Conservation (phyloP, 1,140 invertebrate genomes). For the Branchinecta lynchi region DNA sequence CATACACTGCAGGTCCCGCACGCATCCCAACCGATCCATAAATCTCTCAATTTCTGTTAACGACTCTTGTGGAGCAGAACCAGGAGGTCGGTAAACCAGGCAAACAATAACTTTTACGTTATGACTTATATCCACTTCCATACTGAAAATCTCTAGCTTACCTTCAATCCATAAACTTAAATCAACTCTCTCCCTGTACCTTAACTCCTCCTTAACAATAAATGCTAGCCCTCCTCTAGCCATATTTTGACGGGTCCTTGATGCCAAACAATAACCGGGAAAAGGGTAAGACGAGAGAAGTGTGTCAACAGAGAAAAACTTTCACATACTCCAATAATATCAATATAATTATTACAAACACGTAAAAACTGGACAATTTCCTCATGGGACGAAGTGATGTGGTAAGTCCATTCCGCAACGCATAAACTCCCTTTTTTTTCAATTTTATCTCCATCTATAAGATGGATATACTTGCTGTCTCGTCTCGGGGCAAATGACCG, state of each 20-base stretch:
- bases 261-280: conserved; percentile 4
- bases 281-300: neutral
- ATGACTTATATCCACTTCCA: neutral
- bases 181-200: conserved; percentile 8
- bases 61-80: conserved; percentile 4
- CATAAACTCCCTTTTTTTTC: conserved; percentile 7
- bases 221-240: neutral
- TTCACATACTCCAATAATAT: conserved; percentile 1
- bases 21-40: conserved; percentile 4
- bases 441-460: conserved; percentile 2
- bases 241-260: conserved; percentile 8
- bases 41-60: neutral
- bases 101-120: conserved; percentile 7
- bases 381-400: conserved; percentile 5
- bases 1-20: neutral
- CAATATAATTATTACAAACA: neutral
- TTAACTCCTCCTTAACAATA: conserved; percentile 6
- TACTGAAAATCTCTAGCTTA: conserved; percentile 1
- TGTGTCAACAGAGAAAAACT: neutral
- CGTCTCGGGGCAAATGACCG: neutral
- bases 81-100: conserved; percentile 4
- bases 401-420: neutral
- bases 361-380: neutral
- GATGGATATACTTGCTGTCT: neutral
- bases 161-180: conserved; percentile 9